phyloP scores from a whole-genome alignment of 2,888 invertebrate genomes.

The Drosophila koepferae region DNA sequence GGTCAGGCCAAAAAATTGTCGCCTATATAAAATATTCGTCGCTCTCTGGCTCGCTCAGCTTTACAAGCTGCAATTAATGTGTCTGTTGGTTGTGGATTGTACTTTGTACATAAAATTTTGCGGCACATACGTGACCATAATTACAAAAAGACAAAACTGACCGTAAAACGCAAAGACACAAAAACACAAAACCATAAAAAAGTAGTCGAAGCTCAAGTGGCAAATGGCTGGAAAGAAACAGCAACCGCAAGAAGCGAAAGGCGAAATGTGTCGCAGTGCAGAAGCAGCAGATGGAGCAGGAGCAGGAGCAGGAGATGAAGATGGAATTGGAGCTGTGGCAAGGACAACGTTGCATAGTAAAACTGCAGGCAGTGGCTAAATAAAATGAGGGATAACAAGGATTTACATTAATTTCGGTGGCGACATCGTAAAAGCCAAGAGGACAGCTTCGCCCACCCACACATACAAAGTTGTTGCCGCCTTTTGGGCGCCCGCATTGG shows the following conservation, averaged over 20 bases:
- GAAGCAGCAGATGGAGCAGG: conserved; percentile 21
- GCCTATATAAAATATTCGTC: conserved; percentile 23
- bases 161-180: conserved; percentile 49
- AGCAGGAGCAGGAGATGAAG: not conserved
- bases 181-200: conserved; percentile 41
- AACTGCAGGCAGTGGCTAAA: conserved; percentile 54
- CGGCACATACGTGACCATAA: conserved; percentile 74
- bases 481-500: conserved; percentile 14
- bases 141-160: conserved; percentile 63
- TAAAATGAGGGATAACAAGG: conserved; percentile 73
- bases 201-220: conserved; percentile 51
- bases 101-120: conserved; percentile 63
- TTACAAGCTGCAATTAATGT: conserved; percentile 66
- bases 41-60: conserved; percentile 10
- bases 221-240: conserved; percentile 22
- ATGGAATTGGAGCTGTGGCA: not conserved
- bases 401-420: conserved; percentile 68
- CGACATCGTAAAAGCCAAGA: conserved; percentile 53
- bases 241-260: conserved; percentile 10
- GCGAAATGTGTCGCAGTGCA: conserved; percentile 61
- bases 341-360: conserved; percentile 42
- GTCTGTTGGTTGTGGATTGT: conserved; percentile 40
- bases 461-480: conserved; percentile 41
- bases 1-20: conserved; percentile 23
- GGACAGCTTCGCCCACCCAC: conserved; percentile 20